phyloP scores from a whole-genome alignment of 2,113 vertebrate genomes.

The Mustelus asterias region DNA sequence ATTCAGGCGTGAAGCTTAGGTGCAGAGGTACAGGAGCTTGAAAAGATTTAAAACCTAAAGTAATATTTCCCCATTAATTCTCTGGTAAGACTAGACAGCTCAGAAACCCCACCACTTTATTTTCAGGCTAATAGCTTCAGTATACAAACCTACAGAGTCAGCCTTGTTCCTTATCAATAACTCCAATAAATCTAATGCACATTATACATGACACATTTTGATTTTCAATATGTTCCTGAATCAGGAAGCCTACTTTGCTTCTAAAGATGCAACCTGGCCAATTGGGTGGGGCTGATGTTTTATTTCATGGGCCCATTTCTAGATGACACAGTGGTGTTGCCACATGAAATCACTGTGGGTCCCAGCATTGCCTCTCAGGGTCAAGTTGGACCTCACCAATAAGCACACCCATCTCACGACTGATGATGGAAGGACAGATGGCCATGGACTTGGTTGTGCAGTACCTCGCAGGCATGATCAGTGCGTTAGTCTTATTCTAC shows the following conservation, averaged over 20 bases:
- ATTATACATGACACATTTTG: neutral
- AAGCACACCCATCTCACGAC: neutral
- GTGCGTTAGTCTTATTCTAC: neutral
- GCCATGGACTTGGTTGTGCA: neutral
- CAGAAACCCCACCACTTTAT: neutral
- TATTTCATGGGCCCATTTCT: neutral
- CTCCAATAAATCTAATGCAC: neutral
- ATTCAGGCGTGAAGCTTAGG: neutral
- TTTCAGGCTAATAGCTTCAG: neutral
- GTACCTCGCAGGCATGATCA: neutral
- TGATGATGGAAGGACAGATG: neutral
- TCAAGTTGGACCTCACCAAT: neutral
- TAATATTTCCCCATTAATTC: neutral
- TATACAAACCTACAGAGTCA: neutral
- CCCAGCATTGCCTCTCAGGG: neutral
- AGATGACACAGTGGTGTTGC: neutral
- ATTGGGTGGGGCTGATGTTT: neutral
- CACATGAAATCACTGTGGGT: neutral
- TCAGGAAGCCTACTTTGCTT: neutral
- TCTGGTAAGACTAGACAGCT: neutral
- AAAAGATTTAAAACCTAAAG: neutral
- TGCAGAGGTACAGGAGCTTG: neutral
- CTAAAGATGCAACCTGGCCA: neutral
- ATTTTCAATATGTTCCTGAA: neutral
- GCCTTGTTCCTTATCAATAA: neutral